Conservation (phyloP, 2,113 vertebrate species). For the Perca flavescens region DNA sequence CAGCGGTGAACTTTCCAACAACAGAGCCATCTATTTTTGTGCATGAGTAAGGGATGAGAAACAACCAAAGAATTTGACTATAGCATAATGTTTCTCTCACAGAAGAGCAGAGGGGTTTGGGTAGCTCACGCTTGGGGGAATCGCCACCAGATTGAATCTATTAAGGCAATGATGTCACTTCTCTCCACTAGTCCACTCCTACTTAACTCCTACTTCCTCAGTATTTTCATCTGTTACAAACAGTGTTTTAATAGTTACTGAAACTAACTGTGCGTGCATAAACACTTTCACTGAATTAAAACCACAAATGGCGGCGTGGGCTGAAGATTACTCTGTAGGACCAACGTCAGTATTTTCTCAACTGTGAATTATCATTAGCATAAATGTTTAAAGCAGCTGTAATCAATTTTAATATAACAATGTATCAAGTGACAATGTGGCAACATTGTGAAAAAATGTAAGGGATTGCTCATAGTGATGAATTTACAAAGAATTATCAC, state of each 20-base stretch:
- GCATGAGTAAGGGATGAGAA: conserved; percentile 38
- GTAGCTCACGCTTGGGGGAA: conserved; percentile 36
- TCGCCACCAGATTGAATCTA: conserved; percentile 70
- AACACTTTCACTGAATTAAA: conserved; percentile 34
- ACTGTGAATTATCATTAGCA: neutral
- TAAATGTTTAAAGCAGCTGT: neutral
- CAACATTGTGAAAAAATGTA: neutral
- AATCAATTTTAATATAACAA: neutral
- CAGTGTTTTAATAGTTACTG: conserved; percentile 42
- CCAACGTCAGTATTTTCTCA: neutral
- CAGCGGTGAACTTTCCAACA: conserved; percentile 47
- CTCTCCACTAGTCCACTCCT: conserved; percentile 20
- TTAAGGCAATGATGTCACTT: conserved; percentile 75
- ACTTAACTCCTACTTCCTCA: neutral
- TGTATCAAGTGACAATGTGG: neutral
- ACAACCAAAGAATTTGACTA: conserved; percentile 49
- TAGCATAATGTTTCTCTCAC: conserved; percentile 59
- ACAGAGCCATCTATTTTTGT: conserved; percentile 40
- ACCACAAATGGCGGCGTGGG: neutral
- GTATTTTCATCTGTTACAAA: conserved; percentile 33
- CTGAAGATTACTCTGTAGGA: neutral
- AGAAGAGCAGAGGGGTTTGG: conserved; percentile 20
- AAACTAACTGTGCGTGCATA: conserved; percentile 19
- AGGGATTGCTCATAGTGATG: neutral
- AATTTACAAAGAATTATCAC: neutral